Base-by-base conservation (phyloP, 2,888 invertebrate species). In the Metalampra italica region DNA sequence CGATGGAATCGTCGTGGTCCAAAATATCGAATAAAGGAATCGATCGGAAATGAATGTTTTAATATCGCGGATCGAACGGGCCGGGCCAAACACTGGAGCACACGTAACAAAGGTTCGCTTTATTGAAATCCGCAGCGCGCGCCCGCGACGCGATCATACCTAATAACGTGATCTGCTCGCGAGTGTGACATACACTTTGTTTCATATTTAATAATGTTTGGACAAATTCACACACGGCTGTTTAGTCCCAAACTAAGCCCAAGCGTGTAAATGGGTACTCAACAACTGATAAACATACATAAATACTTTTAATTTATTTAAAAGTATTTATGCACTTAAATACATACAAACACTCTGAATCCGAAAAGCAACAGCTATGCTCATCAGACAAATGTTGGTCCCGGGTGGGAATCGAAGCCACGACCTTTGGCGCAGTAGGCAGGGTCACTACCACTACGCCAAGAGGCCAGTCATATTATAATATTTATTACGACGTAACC, bases 21-120 rank as follows among this genome's bases (percentile, higher is more conserved):
- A n/a, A n/a, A n/a, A n/a, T n/a, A n/a, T n/a, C n/a, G n/a, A n/a
- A 68, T 62, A 54, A 67, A 63, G 55, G 56, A 53, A 54, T 57
- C 57, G 65, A 75, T 74, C 71, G 71, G 75, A 80, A 79, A 85
- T 83, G 82, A 82, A 82, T 81, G 78, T 82, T 85, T 85, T 84
- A 85, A 85, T 85, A 85, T 85, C 76, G 36, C 36, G 36, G 30
- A n/a, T n/a, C 11, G n/a, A n/a, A n/a, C 36, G n/a, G 1, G 36
- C 32, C 11, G 36, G 78, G 71, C 84, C 86, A 85, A 86, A 86
- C 82, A 87, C 79, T 39, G 37, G n/a, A 69, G 77, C 79, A 76
- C 83, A 78, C 80, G 82, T 83, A 82, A 85, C 85, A 86, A 86
- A 86, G 85, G 85, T 63, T 66, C 69, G 75, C 70, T 68, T 84